Base-by-base conservation (phyloP, 1,140 invertebrate species). In the Trialeurodes vaporariorum region DNA sequence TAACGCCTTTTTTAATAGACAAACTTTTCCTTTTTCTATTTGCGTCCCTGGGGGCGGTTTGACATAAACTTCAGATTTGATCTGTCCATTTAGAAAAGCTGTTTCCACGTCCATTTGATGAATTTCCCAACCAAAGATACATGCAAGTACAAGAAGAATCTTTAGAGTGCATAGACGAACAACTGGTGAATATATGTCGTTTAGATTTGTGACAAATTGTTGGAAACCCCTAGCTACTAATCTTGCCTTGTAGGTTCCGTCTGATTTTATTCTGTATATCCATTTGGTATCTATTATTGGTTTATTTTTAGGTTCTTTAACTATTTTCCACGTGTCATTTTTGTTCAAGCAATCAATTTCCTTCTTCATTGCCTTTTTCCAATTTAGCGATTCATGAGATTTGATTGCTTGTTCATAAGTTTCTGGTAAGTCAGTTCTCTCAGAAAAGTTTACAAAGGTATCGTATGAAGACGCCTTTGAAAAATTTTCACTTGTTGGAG, bases 131-230 rank as follows among this genome's bases (percentile, higher is more conserved):
- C 63, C 59, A 58, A 59, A 40, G 2, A 24, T 63, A 27, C 66
- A 69, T 64, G 67, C 61, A 23, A 71, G 69, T 40, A 69, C 65
- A 21, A 72, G 61, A 58, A 73, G 61, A 12, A 73, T 27, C 65
- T 71, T 71, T 26, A 72, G 66, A 2, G 69, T 69, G 58, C 69
- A 40, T 49, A 69, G 66, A 70, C 67, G 66, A 11, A 62, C 71
- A n/a, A 72, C 71, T 59, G 69, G 70, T 11, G 71, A 70, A 65
- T 73, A 74, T 22, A 70, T 65, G n/a, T n/a, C n/a, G 59, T 72
- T 62, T 12, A 71, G 34, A 11, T 65, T 22, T 22, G 63, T 58
- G 34, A 71, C 63, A 1, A 64, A 69, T 64, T 72, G 69, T 66
- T 70, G 70, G 61, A 64, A 74, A n/a, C 72, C 70, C 61, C 49